Evolutionary conservation across 2,797 vertebrate species (phyloP).

Genomic region (Lophius americanus): DNA sequence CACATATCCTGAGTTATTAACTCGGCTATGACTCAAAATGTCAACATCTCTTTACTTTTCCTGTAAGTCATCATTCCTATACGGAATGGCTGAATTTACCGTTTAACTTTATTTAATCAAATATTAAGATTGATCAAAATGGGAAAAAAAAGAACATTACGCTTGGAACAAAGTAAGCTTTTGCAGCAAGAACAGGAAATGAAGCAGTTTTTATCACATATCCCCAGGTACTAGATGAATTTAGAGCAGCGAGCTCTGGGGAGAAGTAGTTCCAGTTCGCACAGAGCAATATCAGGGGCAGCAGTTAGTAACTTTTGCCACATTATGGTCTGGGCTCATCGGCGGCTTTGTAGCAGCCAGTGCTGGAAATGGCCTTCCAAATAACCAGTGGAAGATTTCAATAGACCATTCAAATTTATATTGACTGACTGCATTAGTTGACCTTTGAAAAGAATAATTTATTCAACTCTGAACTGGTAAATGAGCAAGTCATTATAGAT

Average conservation of each 20-base stretch:
- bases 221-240: conserved; percentile 60
- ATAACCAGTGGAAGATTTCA: conserved; percentile 52
- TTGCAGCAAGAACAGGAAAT: conserved; percentile 14
- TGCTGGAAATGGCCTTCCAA: conserved; percentile 66
- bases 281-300: conserved; percentile 46
- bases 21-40: background rate
- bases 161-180: conserved; percentile 27
- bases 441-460: background rate
- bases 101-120: background rate
- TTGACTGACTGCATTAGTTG: conserved; percentile 11
- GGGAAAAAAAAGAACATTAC: conserved; percentile 8
- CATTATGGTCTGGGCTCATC: conserved; percentile 64
- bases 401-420: conserved; percentile 6
- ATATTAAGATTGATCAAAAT: background rate
- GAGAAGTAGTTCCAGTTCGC: conserved; percentile 70
- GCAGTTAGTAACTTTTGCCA: conserved; percentile 51
- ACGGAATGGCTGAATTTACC: background rate
- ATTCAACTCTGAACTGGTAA: background rate
- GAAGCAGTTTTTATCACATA: conserved; percentile 9
- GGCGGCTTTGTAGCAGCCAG: conserved; percentile 38
- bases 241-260: conserved; percentile 70
- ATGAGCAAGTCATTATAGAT: background rate
- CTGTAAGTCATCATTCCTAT: background rate
- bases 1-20: background rate
- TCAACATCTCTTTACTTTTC: background rate